Conservation (phyloP, 2,888 invertebrate genomes). For the Ornithoptera alexandrae region DNA sequence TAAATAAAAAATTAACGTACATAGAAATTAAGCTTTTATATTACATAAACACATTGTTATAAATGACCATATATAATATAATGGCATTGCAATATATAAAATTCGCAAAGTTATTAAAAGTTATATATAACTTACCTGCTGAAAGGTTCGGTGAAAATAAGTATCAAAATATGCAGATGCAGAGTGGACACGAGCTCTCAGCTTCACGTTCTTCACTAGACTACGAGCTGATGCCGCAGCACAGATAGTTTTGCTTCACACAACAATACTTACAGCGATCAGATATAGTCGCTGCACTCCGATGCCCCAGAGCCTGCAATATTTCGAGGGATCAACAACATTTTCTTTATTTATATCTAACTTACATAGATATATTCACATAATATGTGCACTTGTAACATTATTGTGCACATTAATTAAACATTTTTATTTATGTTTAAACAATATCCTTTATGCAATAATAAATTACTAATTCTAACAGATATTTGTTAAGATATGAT, state of each 20-base stretch:
- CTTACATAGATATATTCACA: no score
- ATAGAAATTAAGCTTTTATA: background rate
- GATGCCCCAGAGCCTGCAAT: constrained; percentile 7
- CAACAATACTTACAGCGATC: constrained; percentile 37
- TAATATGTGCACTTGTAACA: no score
- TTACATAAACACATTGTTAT: background rate
- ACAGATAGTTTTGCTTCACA: constrained; percentile 48
- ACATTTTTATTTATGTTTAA: no score
- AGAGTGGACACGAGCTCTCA: constrained; percentile 38
- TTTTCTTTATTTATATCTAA: background rate
- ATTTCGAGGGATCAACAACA: constrained; percentile 8
- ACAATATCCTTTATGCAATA: no score
- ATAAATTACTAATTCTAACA: no score
- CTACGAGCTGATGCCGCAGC: constrained; percentile 40
- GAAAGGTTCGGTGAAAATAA: constrained; percentile 6
- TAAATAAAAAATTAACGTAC: no score
- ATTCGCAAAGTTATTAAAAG: constrained; percentile 1
- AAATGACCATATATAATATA: background rate
- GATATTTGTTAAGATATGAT: no score
- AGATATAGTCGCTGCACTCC: constrained; percentile 22
- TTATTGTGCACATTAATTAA: no score
- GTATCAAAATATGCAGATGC: background rate
- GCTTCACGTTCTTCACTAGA: constrained; percentile 41
- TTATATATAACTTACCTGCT: constrained; percentile 23
- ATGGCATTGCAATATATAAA: constrained; percentile 5